A percentile compares a stretch with the other conserved stretches of the same genome.
Conservation (phyloP, 2,113 vertebrate species). For the Anas platyrhynchos region DNA sequence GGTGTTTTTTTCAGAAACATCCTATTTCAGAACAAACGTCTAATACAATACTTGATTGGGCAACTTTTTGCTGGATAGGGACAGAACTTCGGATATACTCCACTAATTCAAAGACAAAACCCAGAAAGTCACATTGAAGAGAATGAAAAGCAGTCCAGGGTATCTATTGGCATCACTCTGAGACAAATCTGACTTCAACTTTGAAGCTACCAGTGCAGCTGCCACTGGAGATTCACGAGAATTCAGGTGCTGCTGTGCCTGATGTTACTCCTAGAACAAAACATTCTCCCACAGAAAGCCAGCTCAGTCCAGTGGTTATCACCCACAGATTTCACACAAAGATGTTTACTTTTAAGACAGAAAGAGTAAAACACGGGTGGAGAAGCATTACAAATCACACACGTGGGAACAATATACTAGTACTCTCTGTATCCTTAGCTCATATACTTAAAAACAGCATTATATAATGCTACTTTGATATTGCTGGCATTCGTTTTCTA, state of each 20-base stretch:
- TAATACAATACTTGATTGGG: neutral
- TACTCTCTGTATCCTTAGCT: neutral
- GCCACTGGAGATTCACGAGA: neutral
- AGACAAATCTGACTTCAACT: conserved; percentile 28
- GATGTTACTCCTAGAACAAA: neutral
- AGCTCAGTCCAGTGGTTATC: neutral
- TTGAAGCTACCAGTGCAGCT: conserved; percentile 41
- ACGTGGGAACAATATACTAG: neutral
- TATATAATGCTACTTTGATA: conserved; percentile 19
- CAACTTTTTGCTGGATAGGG: neutral
- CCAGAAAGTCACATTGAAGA: conserved; percentile 22
- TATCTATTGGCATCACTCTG: conserved; percentile 15
- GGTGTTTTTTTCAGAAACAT: neutral
- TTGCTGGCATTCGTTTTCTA: conserved; percentile 11
- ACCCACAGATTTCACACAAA: neutral
- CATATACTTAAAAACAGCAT: conserved; percentile 33
- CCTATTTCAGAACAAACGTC: neutral
- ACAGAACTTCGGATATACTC: neutral
- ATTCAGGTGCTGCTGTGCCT: neutral
- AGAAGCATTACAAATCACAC: conserved; percentile 13
- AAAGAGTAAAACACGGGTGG: conserved; percentile 29
- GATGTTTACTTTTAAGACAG: neutral
- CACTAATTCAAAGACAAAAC: conserved; percentile 52
- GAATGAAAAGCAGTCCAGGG: neutral
- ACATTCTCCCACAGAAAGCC: neutral